Base-by-base conservation (phyloP, 92 coral and sea anemone genomes). In the Epizoanthus scotinus region DNA sequence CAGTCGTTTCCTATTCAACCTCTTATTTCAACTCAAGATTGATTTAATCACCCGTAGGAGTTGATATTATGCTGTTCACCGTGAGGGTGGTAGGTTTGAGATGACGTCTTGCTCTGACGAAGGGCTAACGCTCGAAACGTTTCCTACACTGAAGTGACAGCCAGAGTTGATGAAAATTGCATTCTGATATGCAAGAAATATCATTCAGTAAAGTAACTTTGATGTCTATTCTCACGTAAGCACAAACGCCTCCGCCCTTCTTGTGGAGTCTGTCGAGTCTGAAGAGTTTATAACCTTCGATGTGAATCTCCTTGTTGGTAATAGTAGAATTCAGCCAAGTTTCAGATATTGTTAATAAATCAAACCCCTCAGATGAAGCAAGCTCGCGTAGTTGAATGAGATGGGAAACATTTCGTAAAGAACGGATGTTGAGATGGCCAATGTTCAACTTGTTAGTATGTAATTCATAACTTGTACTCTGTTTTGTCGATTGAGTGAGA, bases 151-250 rank as follows among this genome's bases (percentile, higher is more conserved):
- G 92, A 12, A 85, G 56, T 27, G 54, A 67, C 36, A 89, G 40
- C 89, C 92, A 70, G 36, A 89, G 84, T 73, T 81, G 89, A 40
- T 89, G 92, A 63, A 89, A 85, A 57, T 85, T 67, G 3, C 59
- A 24, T 15, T 83, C 87, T 40, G 91, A 84, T 78, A 84, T 79
- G 15, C 34, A 70, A 7, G 91, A 21, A 0, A 85, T 29, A 49
- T 77, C 78, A 53, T 89, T 85, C 69, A 89, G 59, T 18, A 86
- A 70, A 70, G 78, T 36, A n/a, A 66, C 50, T 65, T 85, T 89
- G 54, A 85, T 86, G 56, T 89, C 89, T 79, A 69, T 59, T 54
- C 86, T 86, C 42, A 80, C 62, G n/a, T 71, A 86, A 3, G 86
- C 82, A 60, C 89, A 70, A 31, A 81, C 86, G 49, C 89, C 86